Percentiles rank a stretch among this genome's conserved stretches.
phyloP scores from a whole-genome alignment of 2,113 vertebrate genomes.

The Proterorhinus semilunaris region DNA sequence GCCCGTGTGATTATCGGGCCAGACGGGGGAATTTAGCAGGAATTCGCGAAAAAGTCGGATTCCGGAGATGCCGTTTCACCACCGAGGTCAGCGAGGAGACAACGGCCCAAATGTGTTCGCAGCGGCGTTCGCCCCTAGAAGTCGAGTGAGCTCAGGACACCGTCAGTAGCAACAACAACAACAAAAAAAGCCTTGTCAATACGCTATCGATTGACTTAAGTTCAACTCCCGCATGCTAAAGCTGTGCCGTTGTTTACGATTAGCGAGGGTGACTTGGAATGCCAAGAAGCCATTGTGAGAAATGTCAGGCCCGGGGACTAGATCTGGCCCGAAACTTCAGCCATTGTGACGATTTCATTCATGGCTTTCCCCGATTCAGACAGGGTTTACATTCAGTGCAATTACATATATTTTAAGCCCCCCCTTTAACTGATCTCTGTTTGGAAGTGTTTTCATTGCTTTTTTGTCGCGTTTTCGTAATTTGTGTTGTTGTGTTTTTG shows the following conservation, averaged over 20 bases:
- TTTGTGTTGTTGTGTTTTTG: no score
- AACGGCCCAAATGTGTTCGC: not conserved
- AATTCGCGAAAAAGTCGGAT: not conserved
- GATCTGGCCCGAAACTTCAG: no score
- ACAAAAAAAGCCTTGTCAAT: slow-evolving; percentile 1
- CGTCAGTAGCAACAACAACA: not conserved
- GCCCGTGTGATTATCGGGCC: slow-evolving; percentile 7
- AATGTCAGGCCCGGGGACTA: no score
- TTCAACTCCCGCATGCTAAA: not conserved
- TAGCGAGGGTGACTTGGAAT: not conserved
- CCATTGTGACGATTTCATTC: no score
- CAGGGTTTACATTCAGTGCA: no score
- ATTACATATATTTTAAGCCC: no score
- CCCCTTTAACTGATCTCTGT: no score
- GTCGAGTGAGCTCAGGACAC: not conserved
- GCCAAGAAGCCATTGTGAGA: not conserved
- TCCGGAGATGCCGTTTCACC: not conserved
- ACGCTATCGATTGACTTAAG: not conserved
- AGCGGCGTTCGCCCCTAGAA: no score
- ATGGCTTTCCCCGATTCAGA: no score
- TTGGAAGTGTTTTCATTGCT: no score
- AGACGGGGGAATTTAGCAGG: slow-evolving; percentile 2
- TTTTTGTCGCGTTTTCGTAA: no score
- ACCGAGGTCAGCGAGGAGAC: not conserved
- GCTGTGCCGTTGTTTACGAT: not conserved